Base-by-base conservation (phyloP, 1,140 invertebrate species). In the Lethrus apterus region DNA sequence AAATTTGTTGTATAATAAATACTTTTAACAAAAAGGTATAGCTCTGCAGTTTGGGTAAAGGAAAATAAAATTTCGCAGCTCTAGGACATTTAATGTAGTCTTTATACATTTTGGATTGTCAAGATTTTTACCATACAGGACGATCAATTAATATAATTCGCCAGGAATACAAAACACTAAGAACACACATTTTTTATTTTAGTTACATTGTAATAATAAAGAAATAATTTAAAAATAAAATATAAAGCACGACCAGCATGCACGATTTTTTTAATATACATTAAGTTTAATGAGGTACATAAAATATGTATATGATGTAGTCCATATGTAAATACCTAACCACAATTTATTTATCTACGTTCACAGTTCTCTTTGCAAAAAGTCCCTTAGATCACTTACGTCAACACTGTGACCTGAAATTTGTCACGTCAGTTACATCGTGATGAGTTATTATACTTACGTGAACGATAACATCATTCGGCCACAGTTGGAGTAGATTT, bases 341-440 rank as follows among this genome's bases (percentile, higher is more conserved):
- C 30, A 40, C 35, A 40, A 31, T 40, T 11, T 40, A 31, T 51
- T 46, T 52, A 46, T 43, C 42, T 17, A 58, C 54, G 51, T 58
- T 57, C 41, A 54, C 42, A 58, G 50, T 58, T 54, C 50, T 52
- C 53, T 62, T 50, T 57, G 51, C 47, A 60, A 53, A 44, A 47
- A 54, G 31, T 52, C 46, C 44, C 50, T 57, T 56, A 59, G 50
- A 47, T 60, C 55, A 54, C 56, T 53, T 47, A 55, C 55, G 56
- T 62, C 60, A 51, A 60, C 54, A 47, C 53, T 60, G 50, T 60
- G 58, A 59, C 58, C 58, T 60, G 38, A 46, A 59, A 57, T 41
- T n/a, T n/a, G n/a, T n/a, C n/a, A n/a, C n/a, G n/a, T n/a, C n/a
- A n/a, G n/a, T n/a, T n/a, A n/a, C n/a, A n/a, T n/a, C n/a, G n/a